Percentiles rank a stretch among this genome's conserved stretches.
These are phyloP conservation scores for Bufo gargarizans DNA, from an alignment of 2,113 vertebrate species.

Conservation along the genomic window DNA sequence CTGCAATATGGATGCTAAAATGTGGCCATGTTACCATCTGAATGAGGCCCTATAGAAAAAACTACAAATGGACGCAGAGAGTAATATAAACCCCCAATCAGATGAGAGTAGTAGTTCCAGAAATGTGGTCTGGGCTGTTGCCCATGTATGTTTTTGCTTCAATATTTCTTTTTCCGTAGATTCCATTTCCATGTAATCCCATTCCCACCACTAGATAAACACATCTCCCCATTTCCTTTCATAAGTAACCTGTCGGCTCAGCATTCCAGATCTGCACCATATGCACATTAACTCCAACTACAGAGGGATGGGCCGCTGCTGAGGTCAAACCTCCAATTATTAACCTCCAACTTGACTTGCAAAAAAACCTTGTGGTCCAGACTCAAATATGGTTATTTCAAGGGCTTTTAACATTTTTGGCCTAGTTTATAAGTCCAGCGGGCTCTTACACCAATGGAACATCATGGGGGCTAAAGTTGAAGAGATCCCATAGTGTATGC, in stretches of 20 bases:
- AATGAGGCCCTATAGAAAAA: neutral
- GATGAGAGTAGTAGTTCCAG: neutral
- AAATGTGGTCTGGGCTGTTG: neutral
- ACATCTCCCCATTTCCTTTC: constrained; percentile 25
- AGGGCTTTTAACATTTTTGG: neutral
- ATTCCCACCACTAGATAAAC: constrained; percentile 31
- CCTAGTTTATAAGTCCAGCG: neutral
- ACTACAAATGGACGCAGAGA: neutral
- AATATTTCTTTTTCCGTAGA: constrained; percentile 3
- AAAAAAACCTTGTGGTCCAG: neutral
- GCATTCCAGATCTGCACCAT: constrained; percentile 16
- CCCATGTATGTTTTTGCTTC: neutral
- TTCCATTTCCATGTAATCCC: neutral
- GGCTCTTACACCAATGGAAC: neutral
- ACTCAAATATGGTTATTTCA: neutral
- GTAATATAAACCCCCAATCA: neutral
- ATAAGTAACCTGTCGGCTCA: constrained; percentile 23
- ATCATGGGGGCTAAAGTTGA: neutral
- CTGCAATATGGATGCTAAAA: neutral
- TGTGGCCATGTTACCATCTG: neutral
- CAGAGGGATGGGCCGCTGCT: neutral
- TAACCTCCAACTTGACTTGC: neutral
- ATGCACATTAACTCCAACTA: neutral
- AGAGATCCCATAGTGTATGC: no score
- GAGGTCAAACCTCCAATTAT: neutral